Conservation (phyloP, 35 echinoderm and acorn worm genomes). For the Apostichopus japonicus region DNA sequence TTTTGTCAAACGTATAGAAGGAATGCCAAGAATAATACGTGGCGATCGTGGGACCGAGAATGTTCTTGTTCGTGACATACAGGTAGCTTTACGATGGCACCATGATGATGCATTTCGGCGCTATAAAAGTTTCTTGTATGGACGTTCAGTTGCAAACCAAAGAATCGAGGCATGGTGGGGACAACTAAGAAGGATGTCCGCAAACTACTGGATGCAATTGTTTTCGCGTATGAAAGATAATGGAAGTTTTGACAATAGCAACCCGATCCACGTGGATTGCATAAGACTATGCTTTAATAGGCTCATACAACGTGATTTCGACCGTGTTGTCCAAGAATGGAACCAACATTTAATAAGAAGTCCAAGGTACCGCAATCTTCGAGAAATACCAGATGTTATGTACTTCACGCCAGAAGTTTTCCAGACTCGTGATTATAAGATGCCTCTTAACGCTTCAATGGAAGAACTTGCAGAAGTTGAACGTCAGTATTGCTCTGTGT, state of each 20-base stretch:
- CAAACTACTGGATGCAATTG: conserved; percentile 65
- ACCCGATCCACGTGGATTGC: conserved; percentile 66
- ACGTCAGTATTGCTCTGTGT: neutral
- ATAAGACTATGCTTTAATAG: conserved; percentile 63
- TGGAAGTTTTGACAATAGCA: conserved; percentile 69
- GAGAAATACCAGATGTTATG: conserved; percentile 55
- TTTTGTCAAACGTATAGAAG: conserved; percentile 35
- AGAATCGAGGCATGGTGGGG: conserved; percentile 66
- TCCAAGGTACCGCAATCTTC: conserved; percentile 1
- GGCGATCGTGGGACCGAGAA: conserved; percentile 78
- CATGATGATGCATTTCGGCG: conserved; percentile 52
- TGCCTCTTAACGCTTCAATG: neutral
- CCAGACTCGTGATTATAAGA: conserved; percentile 37
- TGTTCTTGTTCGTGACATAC: conserved; percentile 34
- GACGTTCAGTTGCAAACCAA: conserved; percentile 65
- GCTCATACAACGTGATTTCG: conserved; percentile 63
- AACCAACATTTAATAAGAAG: conserved; percentile 56
- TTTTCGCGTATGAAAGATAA: conserved; percentile 65
- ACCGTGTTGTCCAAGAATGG: conserved; percentile 19
- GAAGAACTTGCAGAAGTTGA: neutral
- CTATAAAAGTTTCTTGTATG: conserved; percentile 64
- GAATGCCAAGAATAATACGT: conserved; percentile 63
- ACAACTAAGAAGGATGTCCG: conserved; percentile 47
- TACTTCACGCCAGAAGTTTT: conserved; percentile 42
- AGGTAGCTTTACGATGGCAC: conserved; percentile 52